Base-by-base conservation (phyloP, 2,888 invertebrate species). In the Gastrophysa polygoni region DNA sequence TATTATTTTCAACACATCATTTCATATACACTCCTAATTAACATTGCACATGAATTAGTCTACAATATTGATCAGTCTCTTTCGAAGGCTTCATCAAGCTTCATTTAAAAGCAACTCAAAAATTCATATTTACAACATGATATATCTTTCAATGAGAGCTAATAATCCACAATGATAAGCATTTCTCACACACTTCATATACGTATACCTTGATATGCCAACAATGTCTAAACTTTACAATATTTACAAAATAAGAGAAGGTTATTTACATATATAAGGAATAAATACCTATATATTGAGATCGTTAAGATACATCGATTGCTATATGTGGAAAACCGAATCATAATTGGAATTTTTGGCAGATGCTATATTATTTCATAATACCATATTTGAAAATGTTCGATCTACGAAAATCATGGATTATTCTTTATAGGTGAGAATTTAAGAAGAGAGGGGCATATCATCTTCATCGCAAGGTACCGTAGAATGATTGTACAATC, bases 401-500 rank as follows among this genome's bases (percentile, higher is more conserved):
- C n/a, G n/a, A n/a, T n/a, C n/a, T n/a, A n/a, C n/a, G n/a, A n/a
- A n/a, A n/a, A n/a, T n/a, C n/a, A n/a, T n/a, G n/a, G n/a, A n/a
- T n/a, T n/a, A n/a, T n/a, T n/a, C n/a, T n/a, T n/a, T n/a, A n/a
- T n/a, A n/a, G n/a, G n/a, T n/a, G n/a, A n/a, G 34, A 29, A 32
- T 52, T 62, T 72, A 71, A 29, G 70, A 70, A 54, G 69, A 70
- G 61, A 75, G 56, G n/a, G 77, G 76, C 79, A 79, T 77, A 55
- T 82, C 76, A 67, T 78, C 78, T 78, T 91, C 90, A 71, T 91
- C 91, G 69, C 77, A 75, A 81, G 74, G 66, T 11, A 82, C 63
- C 48, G 91, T 91, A 63, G 89, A 88, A 78, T 96, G 96, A 81
- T 96, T 96, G 83, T 96, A 96, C 21, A 96, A 84, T 0, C 96